Conservation (phyloP, 2,113 vertebrate species). For the Passer domesticus region DNA sequence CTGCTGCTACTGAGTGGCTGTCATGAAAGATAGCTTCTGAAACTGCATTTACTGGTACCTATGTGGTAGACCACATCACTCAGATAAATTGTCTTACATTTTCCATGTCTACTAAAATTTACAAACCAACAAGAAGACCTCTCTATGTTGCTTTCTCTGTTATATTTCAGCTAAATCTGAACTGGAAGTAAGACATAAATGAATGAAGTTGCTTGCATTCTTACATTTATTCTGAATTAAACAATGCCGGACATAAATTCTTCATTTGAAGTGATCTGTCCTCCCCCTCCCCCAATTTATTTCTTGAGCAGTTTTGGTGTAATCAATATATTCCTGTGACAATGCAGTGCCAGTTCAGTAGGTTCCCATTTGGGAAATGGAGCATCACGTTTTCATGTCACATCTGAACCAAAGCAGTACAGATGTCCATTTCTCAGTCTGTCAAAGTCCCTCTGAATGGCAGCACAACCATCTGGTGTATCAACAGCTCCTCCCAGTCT, state of each 20-base stretch:
- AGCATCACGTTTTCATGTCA: neutral
- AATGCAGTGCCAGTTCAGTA: neutral
- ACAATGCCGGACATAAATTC: neutral
- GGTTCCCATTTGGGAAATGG: neutral
- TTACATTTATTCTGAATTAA: neutral
- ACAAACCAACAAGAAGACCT: neutral
- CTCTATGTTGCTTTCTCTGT: neutral
- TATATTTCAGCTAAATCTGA: neutral
- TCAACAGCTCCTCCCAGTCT: neutral
- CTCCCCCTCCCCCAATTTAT: neutral
- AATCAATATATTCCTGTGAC: neutral
- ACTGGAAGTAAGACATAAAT: neutral
- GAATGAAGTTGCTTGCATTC: neutral
- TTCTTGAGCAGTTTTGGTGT: neutral
- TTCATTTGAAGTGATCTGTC: neutral
- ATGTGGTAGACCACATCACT: neutral
- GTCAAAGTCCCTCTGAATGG: neutral
- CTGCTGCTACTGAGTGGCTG: neutral
- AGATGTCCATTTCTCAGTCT: neutral
- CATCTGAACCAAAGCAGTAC: neutral
- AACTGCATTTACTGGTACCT: neutral
- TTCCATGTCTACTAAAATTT: neutral
- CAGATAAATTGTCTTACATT: neutral
- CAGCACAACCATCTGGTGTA: neutral
- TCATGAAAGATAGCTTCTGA: neutral